Base-by-base conservation (phyloP, 2,113 vertebrate species). In the Passerina amoena region DNA sequence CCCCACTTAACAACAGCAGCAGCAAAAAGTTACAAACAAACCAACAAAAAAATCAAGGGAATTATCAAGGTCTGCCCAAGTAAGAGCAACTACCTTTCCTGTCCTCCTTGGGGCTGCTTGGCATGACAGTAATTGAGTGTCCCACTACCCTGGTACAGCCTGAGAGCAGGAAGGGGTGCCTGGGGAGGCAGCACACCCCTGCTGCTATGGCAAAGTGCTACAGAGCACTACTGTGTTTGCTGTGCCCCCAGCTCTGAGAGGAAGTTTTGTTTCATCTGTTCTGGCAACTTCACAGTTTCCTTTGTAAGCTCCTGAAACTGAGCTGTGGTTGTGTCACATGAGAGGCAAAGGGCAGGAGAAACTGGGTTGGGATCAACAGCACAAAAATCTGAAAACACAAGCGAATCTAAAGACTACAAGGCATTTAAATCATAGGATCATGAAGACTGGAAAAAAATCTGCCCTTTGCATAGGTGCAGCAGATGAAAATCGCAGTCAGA, bases 121-220 rank as follows among this genome's bases (percentile, higher is more conserved):
- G 77, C 91, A 73, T 85, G 93, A 86, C 86, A 22, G 63, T 78
- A 77, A 30, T 59, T 0, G 7, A 76, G 65, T 96, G 93, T 97
- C 96, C 85, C 0, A 5, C 91, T 96, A 12, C 90, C 81, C 84
- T 97, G 97, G 64, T 28, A 77, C 86, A 90, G 83, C 51, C 48
- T 95, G 91, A 70, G 94, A 95, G 78, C 42, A 92, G 90, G 94
- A 97, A 96, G 50, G 89, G 89, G 60, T 40, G 68, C 64, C 37
- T 82, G 79, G 50, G 73, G 42, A 57, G 50, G 72, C 80, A 75
- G 79, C 77, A 44, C 2, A 2, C 44, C 42, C 69, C 92, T 17
- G 28, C n/a, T 78, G 48, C 81, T 61, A 15, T 94, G 71, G 70
- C 70, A 71, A 79, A 68, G 48, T 23, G 7, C 75, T 31, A 77